phyloP scores from a whole-genome alignment of 1,140 invertebrate genomes.

The Aphelinus atriplicis region DNA sequence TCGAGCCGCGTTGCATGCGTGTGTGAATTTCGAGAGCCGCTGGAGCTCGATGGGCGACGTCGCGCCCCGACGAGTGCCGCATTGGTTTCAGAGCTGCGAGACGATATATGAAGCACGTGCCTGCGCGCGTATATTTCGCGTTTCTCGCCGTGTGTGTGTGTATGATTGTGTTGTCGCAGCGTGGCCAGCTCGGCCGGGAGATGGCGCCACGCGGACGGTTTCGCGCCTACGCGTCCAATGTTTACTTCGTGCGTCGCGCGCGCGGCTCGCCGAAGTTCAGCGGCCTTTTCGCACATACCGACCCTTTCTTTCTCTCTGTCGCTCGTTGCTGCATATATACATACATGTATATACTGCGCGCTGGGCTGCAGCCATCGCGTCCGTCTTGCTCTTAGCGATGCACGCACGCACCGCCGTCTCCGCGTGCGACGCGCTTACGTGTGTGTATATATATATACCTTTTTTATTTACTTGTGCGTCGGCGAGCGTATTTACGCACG shows the following conservation, averaged over 20 bases:
- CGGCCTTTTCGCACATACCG: slow-evolving; percentile 15
- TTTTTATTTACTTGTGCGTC: too few species aligned
- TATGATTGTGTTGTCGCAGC: too few species aligned
- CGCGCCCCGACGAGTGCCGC: background rate
- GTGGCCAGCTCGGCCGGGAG: background rate
- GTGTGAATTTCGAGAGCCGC: slow-evolving; percentile 2
- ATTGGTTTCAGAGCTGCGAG: background rate
- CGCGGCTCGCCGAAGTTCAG: slow-evolving; percentile 22
- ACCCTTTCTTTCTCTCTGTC: background rate
- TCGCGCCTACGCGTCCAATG: slow-evolving; percentile 27
- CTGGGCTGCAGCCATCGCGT: too few species aligned
- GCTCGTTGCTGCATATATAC: background rate
- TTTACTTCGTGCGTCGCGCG: slow-evolving; percentile 28
- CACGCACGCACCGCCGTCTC: too few species aligned
- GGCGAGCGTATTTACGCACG: too few species aligned
- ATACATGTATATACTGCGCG: too few species aligned
- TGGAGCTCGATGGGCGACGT: background rate
- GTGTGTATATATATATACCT: too few species aligned
- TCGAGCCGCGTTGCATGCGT: slow-evolving; percentile 40
- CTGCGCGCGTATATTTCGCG: too few species aligned
- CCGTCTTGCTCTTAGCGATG: too few species aligned
- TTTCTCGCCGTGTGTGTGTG: too few species aligned
- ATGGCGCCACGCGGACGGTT: slow-evolving; percentile 17
- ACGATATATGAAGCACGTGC: background rate
- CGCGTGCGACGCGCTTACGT: too few species aligned